Conservation (phyloP, 2,797 vertebrate species). For the Scolopax rusticola region DNA sequence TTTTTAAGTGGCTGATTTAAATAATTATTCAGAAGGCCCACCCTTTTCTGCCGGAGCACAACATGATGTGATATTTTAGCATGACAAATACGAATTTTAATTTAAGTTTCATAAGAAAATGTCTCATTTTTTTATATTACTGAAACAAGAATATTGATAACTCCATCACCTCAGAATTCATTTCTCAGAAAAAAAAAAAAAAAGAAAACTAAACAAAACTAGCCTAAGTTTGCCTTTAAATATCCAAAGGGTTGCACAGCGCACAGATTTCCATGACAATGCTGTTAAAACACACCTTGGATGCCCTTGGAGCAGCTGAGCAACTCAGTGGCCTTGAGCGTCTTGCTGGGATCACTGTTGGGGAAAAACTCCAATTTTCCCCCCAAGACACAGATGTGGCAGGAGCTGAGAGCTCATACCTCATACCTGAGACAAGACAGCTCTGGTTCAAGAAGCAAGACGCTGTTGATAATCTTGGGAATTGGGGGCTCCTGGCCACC, state of each 20-base stretch:
- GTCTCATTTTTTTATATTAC: too few relatives aligned
- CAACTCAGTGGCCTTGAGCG: neutral
- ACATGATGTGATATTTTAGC: neutral
- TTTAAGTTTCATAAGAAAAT: neutral
- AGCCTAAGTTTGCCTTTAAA: neutral
- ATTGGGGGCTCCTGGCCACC: neutral
- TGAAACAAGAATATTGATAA: too few relatives aligned
- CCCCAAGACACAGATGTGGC: fast-evolving
- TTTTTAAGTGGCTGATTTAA: neutral
- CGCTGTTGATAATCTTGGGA: neutral
- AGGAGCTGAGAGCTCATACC: neutral
- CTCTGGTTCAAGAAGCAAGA: neutral
- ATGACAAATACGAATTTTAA: neutral
- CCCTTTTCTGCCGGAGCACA: neutral
- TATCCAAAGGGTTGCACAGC: neutral
- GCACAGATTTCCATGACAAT: neutral
- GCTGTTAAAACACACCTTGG: neutral
- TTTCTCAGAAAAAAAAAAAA: too few relatives aligned
- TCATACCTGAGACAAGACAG: neutral
- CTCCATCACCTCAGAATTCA: too few relatives aligned
- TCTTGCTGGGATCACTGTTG: too few relatives aligned
- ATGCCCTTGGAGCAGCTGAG: fast-evolving
- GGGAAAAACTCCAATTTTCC: fast-evolving
- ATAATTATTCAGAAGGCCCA: neutral
- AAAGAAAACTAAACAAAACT: too few relatives aligned